These are phyloP conservation scores for Coluber constrictor DNA, from an alignment of 2,797 vertebrate species.

Conservation along the genomic window DNA sequence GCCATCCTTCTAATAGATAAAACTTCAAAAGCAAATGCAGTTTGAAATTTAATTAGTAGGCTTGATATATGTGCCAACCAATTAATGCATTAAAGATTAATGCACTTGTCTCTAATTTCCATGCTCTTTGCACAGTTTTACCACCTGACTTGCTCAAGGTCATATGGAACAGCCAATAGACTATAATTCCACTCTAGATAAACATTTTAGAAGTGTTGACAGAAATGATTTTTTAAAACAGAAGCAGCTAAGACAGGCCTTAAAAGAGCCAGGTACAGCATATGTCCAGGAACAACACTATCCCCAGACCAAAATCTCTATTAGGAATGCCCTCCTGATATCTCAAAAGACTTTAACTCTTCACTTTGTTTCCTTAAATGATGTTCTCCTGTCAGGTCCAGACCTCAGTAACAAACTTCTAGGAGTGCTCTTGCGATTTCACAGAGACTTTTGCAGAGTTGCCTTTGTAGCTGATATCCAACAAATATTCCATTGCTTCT, in stretches of 20 bases:
- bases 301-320: rapidly evolving
- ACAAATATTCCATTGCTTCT: too few species aligned
- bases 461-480: too few species aligned
- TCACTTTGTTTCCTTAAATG: background rate
- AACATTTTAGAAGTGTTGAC: background rate
- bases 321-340: background rate
- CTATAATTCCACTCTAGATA: background rate
- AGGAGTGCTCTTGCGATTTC: too few species aligned
- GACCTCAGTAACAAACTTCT: too few species aligned
- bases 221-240: background rate
- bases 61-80: background rate
- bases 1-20: slow-evolving; percentile 2
- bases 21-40: background rate
- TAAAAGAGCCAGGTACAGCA: slow-evolving; percentile 11
- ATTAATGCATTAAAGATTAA: background rate
- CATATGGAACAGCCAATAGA: background rate
- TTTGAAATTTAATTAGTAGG: slow-evolving; percentile 19
- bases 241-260: background rate
- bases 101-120: slow-evolving; percentile 5
- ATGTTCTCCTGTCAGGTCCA: too few species aligned
- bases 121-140: background rate
- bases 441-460: too few species aligned
- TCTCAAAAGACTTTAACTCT: rapidly evolving
- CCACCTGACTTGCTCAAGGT: slow-evolving; percentile 20
- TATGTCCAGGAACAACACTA: background rate